A percentile compares a stretch with the other conserved stretches of the same genome.
Conservation (phyloP, 1,140 invertebrate species). For the Harpegnathos saltator region DNA sequence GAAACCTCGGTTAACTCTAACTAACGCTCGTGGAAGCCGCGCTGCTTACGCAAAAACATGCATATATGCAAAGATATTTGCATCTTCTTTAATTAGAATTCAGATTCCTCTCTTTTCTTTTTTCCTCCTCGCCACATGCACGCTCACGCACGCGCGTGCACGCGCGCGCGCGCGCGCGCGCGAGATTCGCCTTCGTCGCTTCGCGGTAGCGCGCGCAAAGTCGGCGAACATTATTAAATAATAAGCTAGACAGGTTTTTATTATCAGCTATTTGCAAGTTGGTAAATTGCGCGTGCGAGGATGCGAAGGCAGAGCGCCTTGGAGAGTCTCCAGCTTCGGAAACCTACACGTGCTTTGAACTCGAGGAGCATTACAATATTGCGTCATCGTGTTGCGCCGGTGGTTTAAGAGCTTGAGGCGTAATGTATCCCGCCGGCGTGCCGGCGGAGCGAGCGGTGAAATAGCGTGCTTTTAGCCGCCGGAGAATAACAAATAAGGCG, state of each 20-base stretch:
- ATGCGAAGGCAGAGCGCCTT: not conserved
- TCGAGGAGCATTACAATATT: conserved; percentile 48
- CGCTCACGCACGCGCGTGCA: too few species aligned
- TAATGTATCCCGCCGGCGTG: conserved; percentile 33
- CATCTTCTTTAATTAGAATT: not conserved
- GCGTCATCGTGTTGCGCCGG: conserved; percentile 43
- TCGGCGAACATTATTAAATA: not conserved
- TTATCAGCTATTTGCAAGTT: conserved; percentile 11
- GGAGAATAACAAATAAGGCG: conserved; percentile 49
- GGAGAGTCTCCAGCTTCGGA: conserved; percentile 31
- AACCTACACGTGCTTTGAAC: not conserved
- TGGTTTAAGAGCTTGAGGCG: conserved; percentile 45
- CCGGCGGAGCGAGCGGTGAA: conserved; percentile 18
- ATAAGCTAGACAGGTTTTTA: conserved; percentile 5
- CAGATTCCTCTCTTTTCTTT: not conserved
- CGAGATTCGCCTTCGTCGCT: too few species aligned
- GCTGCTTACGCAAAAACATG: not conserved
- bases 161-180: too few species aligned
- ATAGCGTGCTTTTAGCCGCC: conserved; percentile 51
- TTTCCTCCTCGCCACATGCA: too few species aligned
- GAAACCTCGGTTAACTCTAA: conserved; percentile 1
- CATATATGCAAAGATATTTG: not conserved
- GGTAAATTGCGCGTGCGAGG: conserved; percentile 3
- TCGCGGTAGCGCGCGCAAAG: not conserved
- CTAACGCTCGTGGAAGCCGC: not conserved